A percentile compares a stretch with the other conserved stretches of the same genome.
Conservation (phyloP, 2,888 invertebrate genomes). For the Microctonus aethiopoides region DNA sequence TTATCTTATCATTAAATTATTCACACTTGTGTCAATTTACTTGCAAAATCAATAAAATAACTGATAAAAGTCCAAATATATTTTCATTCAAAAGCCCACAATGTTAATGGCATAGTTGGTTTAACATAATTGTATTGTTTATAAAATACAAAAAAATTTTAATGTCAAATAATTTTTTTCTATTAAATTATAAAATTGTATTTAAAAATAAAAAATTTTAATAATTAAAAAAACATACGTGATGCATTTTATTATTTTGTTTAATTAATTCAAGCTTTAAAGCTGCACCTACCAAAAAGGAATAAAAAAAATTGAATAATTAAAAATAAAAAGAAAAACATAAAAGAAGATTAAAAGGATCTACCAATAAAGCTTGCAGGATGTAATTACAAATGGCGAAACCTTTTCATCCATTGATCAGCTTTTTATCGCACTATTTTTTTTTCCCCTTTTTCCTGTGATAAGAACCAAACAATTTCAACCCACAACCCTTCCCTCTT, state of each 20-base stretch:
- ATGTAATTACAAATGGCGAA: neutral
- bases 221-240: neutral
- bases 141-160: too few species aligned
- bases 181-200: neutral
- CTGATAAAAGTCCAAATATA: too few species aligned
- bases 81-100: too few species aligned
- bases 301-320: too few species aligned
- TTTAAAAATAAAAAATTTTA: neutral
- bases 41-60: too few species aligned
- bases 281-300: neutral
- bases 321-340: too few species aligned
- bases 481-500: neutral
- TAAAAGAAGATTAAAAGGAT: too few species aligned
- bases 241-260: neutral
- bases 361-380: neutral
- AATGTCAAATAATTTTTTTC: too few species aligned
- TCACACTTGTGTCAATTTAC: too few species aligned
- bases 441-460: neutral
- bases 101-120: too few species aligned
- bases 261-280: neutral
- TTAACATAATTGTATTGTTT: too few species aligned
- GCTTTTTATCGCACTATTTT: neutral
- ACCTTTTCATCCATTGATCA: neutral
- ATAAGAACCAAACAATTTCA: neutral
- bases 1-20: too few species aligned